These are phyloP conservation scores for Oscheius sp. DNA, from an alignment of 2,888 invertebrate species.

Conservation along the genomic window DNA sequence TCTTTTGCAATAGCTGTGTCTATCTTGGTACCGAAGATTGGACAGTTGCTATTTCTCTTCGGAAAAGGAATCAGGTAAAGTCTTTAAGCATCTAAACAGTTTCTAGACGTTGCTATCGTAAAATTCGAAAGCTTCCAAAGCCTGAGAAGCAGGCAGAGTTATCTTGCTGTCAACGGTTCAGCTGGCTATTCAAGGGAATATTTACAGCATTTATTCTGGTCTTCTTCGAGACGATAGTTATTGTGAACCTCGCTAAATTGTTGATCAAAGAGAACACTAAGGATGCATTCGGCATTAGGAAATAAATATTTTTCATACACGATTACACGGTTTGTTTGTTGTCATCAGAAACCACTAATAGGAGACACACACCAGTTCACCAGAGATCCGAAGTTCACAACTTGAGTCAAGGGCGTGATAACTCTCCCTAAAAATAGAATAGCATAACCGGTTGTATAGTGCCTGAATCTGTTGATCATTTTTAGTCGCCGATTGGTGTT, in stretches of 20 bases:
- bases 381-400: too few species aligned
- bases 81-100: background rate
- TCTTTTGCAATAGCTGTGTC: constrained; percentile 23
- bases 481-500: too few species aligned
- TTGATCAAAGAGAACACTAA: background rate
- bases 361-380: too few species aligned
- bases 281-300: background rate
- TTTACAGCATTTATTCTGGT: background rate
- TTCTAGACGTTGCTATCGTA: constrained; percentile 12
- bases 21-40: constrained; percentile 27
- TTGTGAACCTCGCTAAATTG: background rate
- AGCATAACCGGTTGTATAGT: too few species aligned
- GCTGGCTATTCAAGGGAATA: constrained; percentile 19
- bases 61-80: background rate
- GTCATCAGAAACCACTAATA: too few species aligned
- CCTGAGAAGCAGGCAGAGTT: background rate
- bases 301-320: background rate
- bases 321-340: too few species aligned
- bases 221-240: background rate
- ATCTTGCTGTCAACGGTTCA: constrained; percentile 17
- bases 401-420: too few species aligned
- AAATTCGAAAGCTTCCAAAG: constrained; percentile 1
- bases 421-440: too few species aligned
- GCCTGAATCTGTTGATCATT: too few species aligned
- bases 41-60: background rate